A percentile compares a stretch with the other conserved stretches of the same genome.
These are phyloP conservation scores for Oreochromis spilurus DNA, from an alignment of 2,113 vertebrate genomes.

Conservation along the genomic window DNA sequence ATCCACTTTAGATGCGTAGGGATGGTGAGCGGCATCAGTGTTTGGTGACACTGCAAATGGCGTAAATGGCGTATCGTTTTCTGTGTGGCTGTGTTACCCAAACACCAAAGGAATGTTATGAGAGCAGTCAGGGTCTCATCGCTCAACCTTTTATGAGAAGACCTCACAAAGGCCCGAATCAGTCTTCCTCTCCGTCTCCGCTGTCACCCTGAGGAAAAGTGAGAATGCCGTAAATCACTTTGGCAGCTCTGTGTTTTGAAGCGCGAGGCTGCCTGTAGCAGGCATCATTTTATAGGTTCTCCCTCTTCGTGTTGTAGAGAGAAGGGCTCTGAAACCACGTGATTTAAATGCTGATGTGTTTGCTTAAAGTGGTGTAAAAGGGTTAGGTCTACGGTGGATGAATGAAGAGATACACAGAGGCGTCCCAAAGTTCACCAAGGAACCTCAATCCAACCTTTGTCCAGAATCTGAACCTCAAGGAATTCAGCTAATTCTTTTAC, in stretches of 20 bases:
- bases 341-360: constrained; percentile 40
- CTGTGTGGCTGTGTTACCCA: constrained; percentile 64
- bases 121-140: constrained; percentile 67
- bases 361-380: constrained; percentile 30
- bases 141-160: constrained; percentile 65
- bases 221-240: constrained; percentile 70
- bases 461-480: constrained; percentile 52
- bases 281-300: constrained; percentile 62
- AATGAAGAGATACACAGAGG: constrained; percentile 33
- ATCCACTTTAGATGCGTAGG: background rate
- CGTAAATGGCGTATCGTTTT: constrained; percentile 59
- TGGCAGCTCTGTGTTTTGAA: constrained; percentile 71
- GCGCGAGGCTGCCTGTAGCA: constrained; percentile 46
- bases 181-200: constrained; percentile 52
- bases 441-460: constrained; percentile 59
- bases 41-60: constrained; percentile 51
- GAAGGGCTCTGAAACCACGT: constrained; percentile 27
- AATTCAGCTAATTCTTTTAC: constrained; percentile 59
- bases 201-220: constrained; percentile 70
- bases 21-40: constrained; percentile 10
- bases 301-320: constrained; percentile 26
- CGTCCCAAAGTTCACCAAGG: constrained; percentile 3
- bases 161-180: constrained; percentile 66
- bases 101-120: constrained; percentile 75
- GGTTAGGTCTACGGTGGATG: background rate